Percentiles rank a stretch among this genome's conserved stretches.
Evolutionary conservation across 2,113 vertebrate species (phyloP).

Genomic region (Tringa solitaria): DNA sequence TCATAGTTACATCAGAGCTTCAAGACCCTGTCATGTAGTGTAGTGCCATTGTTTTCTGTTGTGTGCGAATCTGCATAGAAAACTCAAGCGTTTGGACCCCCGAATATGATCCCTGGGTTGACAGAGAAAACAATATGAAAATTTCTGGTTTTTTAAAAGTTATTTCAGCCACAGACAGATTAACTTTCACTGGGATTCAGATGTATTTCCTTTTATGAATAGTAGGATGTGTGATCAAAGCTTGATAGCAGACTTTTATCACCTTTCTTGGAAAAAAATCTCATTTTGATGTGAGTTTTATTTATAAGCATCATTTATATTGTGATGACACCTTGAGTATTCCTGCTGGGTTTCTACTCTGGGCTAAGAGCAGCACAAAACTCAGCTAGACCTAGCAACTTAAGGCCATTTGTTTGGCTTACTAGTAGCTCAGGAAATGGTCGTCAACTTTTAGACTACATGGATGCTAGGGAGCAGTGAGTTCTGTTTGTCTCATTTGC

Average conservation of each 20-base stretch:
- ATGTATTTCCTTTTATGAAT: constrained; percentile 50
- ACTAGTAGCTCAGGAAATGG: background rate
- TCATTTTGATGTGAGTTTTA: constrained; percentile 12
- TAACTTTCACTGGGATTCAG: constrained; percentile 39
- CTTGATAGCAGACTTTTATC: constrained; percentile 32
- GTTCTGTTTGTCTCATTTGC: background rate
- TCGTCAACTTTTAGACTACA: background rate
- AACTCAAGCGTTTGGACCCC: constrained; percentile 40
- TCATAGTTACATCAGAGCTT: constrained; percentile 45
- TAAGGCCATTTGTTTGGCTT: background rate
- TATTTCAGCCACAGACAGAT: constrained; percentile 44
- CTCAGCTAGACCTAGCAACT: background rate
- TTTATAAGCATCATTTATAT: constrained; percentile 22
- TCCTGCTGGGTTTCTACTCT: background rate
- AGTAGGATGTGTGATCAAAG: background rate
- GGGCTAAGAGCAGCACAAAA: background rate
- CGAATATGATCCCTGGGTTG: constrained; percentile 19
- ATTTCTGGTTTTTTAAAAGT: constrained; percentile 34
- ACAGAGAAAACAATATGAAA: constrained; percentile 31
- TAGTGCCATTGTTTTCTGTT: constrained; percentile 35
- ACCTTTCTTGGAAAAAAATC: background rate
- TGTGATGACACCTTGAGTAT: background rate
- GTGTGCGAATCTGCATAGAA: background rate
- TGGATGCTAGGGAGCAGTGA: fast-evolving
- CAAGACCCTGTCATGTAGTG: constrained; percentile 9